These are phyloP conservation scores for Lepidurus apus DNA, from an alignment of 1,140 invertebrate genomes.

Conservation along the genomic window DNA sequence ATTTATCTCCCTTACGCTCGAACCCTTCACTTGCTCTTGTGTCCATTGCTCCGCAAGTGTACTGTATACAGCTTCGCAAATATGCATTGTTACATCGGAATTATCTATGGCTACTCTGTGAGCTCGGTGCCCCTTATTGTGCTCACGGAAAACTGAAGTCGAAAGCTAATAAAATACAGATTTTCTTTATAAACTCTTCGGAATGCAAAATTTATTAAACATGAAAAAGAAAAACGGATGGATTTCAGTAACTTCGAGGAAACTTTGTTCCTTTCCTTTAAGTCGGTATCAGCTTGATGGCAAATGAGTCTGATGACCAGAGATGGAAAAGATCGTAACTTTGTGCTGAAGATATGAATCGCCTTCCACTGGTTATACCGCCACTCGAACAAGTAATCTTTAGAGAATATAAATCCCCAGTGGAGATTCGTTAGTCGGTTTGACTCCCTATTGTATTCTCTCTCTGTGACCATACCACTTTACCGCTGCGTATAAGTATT, in stretches of 20 bases:
- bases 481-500: not conserved
- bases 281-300: not conserved
- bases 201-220: not conserved
- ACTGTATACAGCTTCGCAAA: not conserved
- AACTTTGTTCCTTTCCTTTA: not conserved
- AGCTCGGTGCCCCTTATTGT: not conserved
- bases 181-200: not conserved
- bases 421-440: not conserved
- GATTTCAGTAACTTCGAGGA: not conserved
- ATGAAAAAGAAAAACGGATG: not conserved
- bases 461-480: not conserved
- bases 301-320: not conserved
- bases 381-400: not conserved
- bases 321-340: not conserved
- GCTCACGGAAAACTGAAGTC: not conserved
- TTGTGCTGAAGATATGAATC: not conserved
- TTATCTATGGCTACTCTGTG: not conserved
- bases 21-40: not conserved
- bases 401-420: not conserved
- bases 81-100: not conserved
- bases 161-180: not conserved
- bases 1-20: not conserved
- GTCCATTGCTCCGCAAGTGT: not conserved
- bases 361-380: not conserved
- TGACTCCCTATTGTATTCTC: conserved; percentile 7